Evolutionary conservation across 92 coral and sea anemone species (phyloP).

Genomic region (Palythoa caribaeorum): DNA sequence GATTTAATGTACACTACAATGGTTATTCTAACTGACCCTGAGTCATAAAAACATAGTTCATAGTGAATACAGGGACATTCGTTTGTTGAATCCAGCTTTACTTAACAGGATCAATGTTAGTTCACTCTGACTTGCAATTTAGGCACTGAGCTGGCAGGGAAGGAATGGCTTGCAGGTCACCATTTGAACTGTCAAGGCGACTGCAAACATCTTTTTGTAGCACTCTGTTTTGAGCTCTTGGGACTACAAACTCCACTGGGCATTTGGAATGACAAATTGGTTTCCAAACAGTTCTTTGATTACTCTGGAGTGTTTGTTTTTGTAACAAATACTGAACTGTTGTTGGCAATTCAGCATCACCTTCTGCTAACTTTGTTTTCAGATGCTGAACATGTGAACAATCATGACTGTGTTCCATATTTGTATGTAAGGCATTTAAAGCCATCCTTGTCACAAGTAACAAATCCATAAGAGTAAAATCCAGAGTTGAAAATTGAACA

Average conservation of each 20-base stretch:
- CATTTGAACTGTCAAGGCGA: background rate
- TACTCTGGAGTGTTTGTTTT: constrained; percentile 5
- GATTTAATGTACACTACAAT: no score
- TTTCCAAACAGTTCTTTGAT: background rate
- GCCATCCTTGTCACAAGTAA: constrained; percentile 27
- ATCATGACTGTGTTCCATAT: constrained; percentile 42
- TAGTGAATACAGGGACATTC: no score
- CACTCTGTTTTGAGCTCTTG: background rate
- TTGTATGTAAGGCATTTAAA: constrained; percentile 41
- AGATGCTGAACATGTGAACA: constrained; percentile 26
- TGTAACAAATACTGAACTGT: background rate
- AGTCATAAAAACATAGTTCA: no score
- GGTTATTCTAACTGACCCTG: no score
- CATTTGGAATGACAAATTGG: background rate
- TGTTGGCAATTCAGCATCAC: constrained; percentile 7
- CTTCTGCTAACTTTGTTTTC: constrained; percentile 21
- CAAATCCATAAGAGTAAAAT: constrained; percentile 34
- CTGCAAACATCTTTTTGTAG: background rate
- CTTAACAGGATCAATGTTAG: no score
- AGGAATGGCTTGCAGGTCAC: background rate
- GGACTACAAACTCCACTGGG: background rate
- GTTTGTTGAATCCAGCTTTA: no score
- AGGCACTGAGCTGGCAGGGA: constrained; percentile 2
- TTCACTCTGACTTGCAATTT: background rate
- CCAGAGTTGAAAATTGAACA: constrained; percentile 14